These are phyloP conservation scores for Rhadina sibilatrix DNA, from an alignment of 2,113 vertebrate genomes.

Conservation along the genomic window DNA sequence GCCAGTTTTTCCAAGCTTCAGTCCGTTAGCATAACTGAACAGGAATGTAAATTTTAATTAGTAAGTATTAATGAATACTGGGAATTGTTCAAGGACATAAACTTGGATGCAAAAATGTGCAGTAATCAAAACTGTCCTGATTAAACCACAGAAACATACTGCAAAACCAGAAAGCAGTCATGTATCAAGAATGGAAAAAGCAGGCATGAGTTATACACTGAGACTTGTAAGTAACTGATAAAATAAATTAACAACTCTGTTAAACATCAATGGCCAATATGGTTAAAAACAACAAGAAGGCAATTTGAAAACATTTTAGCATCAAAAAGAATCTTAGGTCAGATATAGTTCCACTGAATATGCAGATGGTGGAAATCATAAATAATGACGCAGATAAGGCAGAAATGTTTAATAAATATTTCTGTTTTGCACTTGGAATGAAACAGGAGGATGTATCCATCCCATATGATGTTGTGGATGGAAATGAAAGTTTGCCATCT, in stretches of 20 bases:
- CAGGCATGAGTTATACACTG: background rate
- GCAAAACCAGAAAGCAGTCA: background rate
- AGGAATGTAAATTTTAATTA: slow-evolving; percentile 25
- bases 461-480: slow-evolving; percentile 67
- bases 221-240: background rate
- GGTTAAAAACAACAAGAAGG: slow-evolving; percentile 25
- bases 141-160: background rate
- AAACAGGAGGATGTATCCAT: slow-evolving; percentile 56
- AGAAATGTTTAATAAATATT: slow-evolving; percentile 70
- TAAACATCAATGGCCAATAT: slow-evolving; percentile 55
- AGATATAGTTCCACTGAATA: slow-evolving; percentile 28
- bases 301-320: slow-evolving; percentile 50
- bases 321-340: slow-evolving; percentile 58
- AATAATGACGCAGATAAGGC: slow-evolving; percentile 49
- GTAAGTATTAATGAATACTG: background rate
- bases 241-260: background rate
- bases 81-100: slow-evolving; percentile 30
- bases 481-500: slow-evolving; percentile 67
- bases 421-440: slow-evolving; percentile 44
- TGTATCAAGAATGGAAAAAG: background rate
- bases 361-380: slow-evolving; percentile 62
- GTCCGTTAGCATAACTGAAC: background rate
- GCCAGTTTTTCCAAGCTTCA: background rate
- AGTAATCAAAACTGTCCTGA: background rate
- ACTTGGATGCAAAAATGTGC: background rate